phyloP scores from a whole-genome alignment of 2,888 invertebrate genomes.

The Lasioglossum vierecki region DNA sequence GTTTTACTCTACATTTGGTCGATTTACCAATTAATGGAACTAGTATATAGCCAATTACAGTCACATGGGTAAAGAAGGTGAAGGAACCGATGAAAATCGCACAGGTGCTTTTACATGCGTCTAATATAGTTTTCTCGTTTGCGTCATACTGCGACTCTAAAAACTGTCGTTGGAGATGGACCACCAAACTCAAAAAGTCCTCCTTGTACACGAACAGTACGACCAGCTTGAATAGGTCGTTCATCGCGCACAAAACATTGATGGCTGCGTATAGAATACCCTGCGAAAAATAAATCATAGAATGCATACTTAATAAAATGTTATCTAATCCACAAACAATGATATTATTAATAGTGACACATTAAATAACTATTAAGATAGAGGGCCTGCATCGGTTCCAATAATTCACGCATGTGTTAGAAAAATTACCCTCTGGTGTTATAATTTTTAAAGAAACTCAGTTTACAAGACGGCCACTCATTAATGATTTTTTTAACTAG shows the following conservation, averaged over 20 bases:
- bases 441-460: no score
- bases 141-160: conserved; percentile 44
- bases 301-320: background rate
- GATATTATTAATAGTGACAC: background rate
- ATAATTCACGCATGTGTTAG: background rate
- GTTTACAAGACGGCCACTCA: background rate
- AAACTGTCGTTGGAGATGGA: conserved; percentile 44
- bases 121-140: conserved; percentile 29
- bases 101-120: conserved; percentile 18
- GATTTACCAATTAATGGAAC: conserved; percentile 41
- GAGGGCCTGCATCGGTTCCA: background rate
- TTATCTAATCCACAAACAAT: background rate
- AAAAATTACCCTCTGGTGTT: background rate
- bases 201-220: conserved; percentile 56
- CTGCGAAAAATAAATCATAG: conserved; percentile 1
- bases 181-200: conserved; percentile 49
- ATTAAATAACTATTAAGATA: background rate
- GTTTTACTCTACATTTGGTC: background rate
- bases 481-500: background rate
- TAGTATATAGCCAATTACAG: conserved; percentile 26
- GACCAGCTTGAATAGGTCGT: conserved; percentile 62
- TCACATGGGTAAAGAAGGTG: conserved; percentile 33
- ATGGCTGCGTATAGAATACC: conserved; percentile 48
- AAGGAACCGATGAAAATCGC: conserved; percentile 45
- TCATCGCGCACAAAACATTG: conserved; percentile 53